Evolutionary conservation across 2,113 vertebrate genomes (phyloP).

Genomic region (Muntiacus reevesi): DNA sequence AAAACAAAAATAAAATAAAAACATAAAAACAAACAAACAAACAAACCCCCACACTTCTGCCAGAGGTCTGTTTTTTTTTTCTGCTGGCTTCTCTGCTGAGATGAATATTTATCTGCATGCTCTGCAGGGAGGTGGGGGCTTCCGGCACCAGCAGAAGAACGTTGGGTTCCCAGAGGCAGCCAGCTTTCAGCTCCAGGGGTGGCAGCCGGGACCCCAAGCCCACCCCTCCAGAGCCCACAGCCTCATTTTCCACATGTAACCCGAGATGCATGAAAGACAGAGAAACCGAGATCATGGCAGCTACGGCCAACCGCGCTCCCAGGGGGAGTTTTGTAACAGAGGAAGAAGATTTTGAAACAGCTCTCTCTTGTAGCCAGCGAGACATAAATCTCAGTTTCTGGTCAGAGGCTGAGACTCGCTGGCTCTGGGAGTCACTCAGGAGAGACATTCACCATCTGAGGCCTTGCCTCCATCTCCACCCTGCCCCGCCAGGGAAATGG

Average conservation of each 20-base stretch:
- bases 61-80: neutral
- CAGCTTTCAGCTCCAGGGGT: neutral
- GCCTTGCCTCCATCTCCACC: neutral
- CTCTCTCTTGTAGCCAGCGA: constrained; percentile 32
- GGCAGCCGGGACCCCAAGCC: neutral
- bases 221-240: neutral
- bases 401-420: constrained; percentile 56
- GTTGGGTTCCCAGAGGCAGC: neutral
- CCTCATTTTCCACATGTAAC: constrained; percentile 32
- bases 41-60: neutral
- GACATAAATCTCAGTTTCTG: constrained; percentile 68
- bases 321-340: constrained; percentile 42
- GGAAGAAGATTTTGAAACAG: constrained; percentile 69
- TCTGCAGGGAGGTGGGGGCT: neutral
- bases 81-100: neutral
- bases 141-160: neutral
- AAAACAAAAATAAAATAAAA: neutral
- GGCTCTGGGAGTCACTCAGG: constrained; percentile 48
- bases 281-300: neutral
- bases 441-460: constrained; percentile 11
- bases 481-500: neutral
- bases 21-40: neutral
- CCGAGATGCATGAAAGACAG: constrained; percentile 34
- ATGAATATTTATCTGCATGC: neutral
- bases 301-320: constrained; percentile 29